Evolutionary conservation across 2,797 vertebrate species (phyloP).

Genomic region (Hemitrygon akajei): DNA sequence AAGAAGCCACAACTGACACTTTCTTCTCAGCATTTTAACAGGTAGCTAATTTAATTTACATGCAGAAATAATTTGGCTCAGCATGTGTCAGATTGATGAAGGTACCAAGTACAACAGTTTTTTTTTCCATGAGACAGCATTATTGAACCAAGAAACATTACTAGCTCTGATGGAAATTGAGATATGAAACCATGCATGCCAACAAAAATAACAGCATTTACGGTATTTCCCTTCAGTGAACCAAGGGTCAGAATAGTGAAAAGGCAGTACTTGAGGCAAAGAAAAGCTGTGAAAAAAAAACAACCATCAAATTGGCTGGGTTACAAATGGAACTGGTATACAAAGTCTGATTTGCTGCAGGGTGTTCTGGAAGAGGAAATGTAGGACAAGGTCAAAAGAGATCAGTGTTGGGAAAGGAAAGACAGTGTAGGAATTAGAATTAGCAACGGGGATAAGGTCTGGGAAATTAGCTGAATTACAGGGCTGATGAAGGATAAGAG

Average conservation of each 20-base stretch:
- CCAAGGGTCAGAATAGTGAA: not conserved
- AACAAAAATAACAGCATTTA: not conserved
- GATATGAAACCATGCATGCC: not conserved
- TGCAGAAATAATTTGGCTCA: not conserved
- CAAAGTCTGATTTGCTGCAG: not conserved
- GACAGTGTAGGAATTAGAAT: conserved; percentile 12
- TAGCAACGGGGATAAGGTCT: conserved; percentile 2
- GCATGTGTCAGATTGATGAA: not conserved
- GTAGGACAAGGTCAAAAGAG: not conserved
- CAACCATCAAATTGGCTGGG: too few species aligned
- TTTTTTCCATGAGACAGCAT: not conserved
- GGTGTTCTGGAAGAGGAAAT: conserved; percentile 3
- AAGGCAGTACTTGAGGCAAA: not conserved
- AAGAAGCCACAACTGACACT: not conserved
- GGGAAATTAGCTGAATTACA: conserved; percentile 33
- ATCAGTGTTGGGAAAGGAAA: not conserved
- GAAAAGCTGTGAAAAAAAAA: not conserved
- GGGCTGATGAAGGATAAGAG: conserved; percentile 24
- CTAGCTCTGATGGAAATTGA: not conserved
- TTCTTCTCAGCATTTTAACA: not conserved
- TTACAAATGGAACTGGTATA: not conserved
- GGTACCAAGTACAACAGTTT: not conserved
- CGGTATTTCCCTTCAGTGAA: not conserved
- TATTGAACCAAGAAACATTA: not conserved
- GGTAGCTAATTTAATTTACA: not conserved